These are phyloP conservation scores for Zosterops japonicus DNA, from an alignment of 2,113 vertebrate species.

Conservation along the genomic window DNA sequence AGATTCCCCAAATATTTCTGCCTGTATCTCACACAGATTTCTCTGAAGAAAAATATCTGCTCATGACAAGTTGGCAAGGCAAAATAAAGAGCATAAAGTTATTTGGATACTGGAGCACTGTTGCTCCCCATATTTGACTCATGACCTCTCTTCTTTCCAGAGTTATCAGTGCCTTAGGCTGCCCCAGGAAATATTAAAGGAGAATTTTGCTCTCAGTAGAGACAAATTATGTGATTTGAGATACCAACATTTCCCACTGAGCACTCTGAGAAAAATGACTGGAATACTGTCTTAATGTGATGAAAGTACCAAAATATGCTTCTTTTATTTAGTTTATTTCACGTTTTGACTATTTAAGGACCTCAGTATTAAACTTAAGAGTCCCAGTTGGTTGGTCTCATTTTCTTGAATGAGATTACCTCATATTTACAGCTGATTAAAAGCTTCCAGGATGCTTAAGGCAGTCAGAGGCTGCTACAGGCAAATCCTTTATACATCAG, in stretches of 20 bases:
- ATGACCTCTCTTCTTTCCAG: background rate
- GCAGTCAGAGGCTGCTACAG: background rate
- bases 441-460: background rate
- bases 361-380: background rate
- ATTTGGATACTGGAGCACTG: background rate
- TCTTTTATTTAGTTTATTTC: slow-evolving; percentile 4
- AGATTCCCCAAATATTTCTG: slow-evolving; percentile 53
- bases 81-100: background rate
- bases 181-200: slow-evolving; percentile 25
- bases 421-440: background rate
- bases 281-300: slow-evolving; percentile 27
- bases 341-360: slow-evolving; percentile 42
- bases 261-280: slow-evolving; percentile 56
- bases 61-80: slow-evolving; percentile 19
- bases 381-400: background rate
- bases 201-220: slow-evolving; percentile 15
- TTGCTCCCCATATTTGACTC: slow-evolving; percentile 30
- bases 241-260: slow-evolving; percentile 30
- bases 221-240: slow-evolving; percentile 32
- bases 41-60: slow-evolving; percentile 21
- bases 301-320: slow-evolving; percentile 21
- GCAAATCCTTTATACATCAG: background rate
- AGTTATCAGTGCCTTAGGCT: slow-evolving; percentile 20
- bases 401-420: background rate
- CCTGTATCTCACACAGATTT: slow-evolving; percentile 20